Base-by-base conservation (phyloP, 2,113 vertebrate species). In the Synchiropus splendidus region DNA sequence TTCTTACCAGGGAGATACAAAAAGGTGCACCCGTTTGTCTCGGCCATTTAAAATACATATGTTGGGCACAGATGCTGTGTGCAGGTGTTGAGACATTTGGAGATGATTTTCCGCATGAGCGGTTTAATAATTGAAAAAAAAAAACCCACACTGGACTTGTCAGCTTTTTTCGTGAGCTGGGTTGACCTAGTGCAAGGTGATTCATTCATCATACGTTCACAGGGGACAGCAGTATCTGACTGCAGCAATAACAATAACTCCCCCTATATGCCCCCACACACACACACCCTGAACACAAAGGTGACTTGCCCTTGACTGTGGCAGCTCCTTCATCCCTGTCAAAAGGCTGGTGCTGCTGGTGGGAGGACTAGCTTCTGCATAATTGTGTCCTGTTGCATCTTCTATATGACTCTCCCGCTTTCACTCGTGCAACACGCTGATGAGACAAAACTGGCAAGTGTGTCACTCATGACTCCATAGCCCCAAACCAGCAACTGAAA, bases 151-250 rank as follows among this genome's bases (percentile, higher is more conserved):
- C 21, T 27, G 21, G 21, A 27, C 21, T 27, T 27, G 21, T 27
- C 21, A 27, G 16, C 12, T 18, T 45, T 13, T 6, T 17, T 10
- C 8, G 21, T 50, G 35, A 45, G 17, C 45, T 54, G 49, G 48
- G 45, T 18, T 38, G n/a, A 30, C 52, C 48, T 60, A 42, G 48
- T 60, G 60, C 77, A 76, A 78, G 74, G 79, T 79, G 77, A 78
- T 73, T 69, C 70, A 79, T 79, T 78, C 59, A 75, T 78, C 68
- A 67, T 67, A 35, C 18, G 30, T 39, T 42, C 65, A 36, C 51
- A 36, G 49, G 60, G 64, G 69, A 56, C 60, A 48, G 39, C 46
- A 47, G 46, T 64, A 63, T 64, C 68, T 69, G 53, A 69, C 64
- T 59, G 51, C 68, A 67, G 63, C 68, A 59, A 49, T 53, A 59